Base-by-base conservation (phyloP, 53 echinoderm and acorn worm genomes). In the Apostichopus leukothele region DNA sequence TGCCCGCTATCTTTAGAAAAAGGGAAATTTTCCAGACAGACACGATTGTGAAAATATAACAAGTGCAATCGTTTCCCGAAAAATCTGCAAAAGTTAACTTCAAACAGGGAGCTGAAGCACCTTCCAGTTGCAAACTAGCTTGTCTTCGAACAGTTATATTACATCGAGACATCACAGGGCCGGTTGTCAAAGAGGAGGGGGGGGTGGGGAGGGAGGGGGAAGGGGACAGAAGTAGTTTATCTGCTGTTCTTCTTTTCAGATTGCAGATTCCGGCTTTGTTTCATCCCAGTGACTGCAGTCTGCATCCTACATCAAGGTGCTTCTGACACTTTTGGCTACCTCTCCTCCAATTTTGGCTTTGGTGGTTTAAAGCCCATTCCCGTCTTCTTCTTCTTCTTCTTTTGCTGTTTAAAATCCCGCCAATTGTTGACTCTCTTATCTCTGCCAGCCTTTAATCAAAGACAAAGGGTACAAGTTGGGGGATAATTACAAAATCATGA, bases 361-460 rank as follows among this genome's bases (percentile, higher is more conserved):
- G 99, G 99, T 22, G 99, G 99, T 88, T 96, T 95, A 81, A 99
- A 99, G 55, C 90, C 89, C 94, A 93, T 92, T 60, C 94, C 90
- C 52, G 91, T 90, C 78, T 96, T 99, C 18, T 88, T 91, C 83
- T 97, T 97, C 88, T 95, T 93, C 91, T 96, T 99, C 61, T 94
- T 90, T 14, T 88, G 75, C 78, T 93, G 76, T 9, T 76, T 94
- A 80, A 97, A 99, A 75, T 93, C 96, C 26, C 99, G 85, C 99
- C 99, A 99, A 73, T 89, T 99, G 92, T 94, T 89, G 18, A 99
- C 99, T 27, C 99, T 90, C 25, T 99, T 91, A 77, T 96, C 93
- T 22, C 99, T 89, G 6, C 92, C 91, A 86, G 91, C 93, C 99
- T 99, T 88, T 74, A 11, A 75, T 88, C 59, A 21, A 53, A 51